Percentiles rank a stretch among this genome's conserved stretches.
phyloP scores from a whole-genome alignment of 2,888 invertebrate genomes.

The Fragum whitleyi region DNA sequence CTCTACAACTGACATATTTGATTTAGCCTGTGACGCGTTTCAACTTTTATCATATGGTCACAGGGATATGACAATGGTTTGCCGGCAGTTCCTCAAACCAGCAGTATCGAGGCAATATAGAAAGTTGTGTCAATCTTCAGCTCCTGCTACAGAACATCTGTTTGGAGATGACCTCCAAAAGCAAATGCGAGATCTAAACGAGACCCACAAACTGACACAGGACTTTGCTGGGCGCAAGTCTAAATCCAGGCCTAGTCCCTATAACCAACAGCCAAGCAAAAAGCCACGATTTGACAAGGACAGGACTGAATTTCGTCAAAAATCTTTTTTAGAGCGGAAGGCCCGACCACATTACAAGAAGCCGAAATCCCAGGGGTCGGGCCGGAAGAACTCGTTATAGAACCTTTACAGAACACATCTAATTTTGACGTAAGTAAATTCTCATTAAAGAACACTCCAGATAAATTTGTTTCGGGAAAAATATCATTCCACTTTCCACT shows the following conservation, averaged over 20 bases:
- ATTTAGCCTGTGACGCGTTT: not conserved
- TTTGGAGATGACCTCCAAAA: constrained; percentile 18
- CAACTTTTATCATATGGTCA: not conserved
- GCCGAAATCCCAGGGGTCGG: not conserved
- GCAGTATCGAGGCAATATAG: constrained; percentile 7
- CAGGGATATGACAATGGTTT: not conserved
- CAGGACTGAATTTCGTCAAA: no score
- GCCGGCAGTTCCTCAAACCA: constrained; percentile 4
- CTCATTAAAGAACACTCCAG: not conserved
- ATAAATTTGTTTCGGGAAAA: constrained; percentile 21
- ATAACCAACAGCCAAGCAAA: not conserved
- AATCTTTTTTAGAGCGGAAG: constrained; percentile 8
- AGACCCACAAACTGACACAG: not conserved
- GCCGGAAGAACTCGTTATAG: not conserved
- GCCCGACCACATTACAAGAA: not conserved
- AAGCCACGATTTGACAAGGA: not conserved
- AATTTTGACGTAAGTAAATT: not conserved
- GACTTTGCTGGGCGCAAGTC: not conserved
- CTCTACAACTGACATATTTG: not conserved
- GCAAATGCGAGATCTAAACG: constrained; percentile 1
- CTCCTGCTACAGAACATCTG: constrained; percentile 1
- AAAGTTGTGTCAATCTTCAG: not conserved
- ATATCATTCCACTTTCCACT: not conserved
- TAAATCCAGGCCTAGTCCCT: not conserved
- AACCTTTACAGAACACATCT: not conserved